phyloP scores from a whole-genome alignment of 1,140 invertebrate species.

The Leguminivora glycinivorella region DNA sequence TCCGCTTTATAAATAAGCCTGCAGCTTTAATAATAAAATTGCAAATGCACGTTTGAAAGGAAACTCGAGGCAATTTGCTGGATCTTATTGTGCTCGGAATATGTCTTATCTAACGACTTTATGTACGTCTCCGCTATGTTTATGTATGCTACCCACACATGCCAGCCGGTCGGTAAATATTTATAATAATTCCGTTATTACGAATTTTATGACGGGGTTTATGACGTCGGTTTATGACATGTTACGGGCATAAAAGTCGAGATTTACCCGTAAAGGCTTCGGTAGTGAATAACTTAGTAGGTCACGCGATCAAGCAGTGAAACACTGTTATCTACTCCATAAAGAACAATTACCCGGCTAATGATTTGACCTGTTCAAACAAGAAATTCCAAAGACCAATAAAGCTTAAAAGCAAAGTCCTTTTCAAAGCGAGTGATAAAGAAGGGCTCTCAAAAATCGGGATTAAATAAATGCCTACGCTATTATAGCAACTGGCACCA shows the following conservation, averaged over 20 bases:
- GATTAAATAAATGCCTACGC: slow-evolving; percentile 21
- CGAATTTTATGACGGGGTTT: slow-evolving; percentile 60
- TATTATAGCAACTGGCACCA: slow-evolving; percentile 23
- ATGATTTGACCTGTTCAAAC: slow-evolving; percentile 15
- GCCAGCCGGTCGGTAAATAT: slow-evolving; percentile 50
- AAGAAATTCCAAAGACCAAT: slow-evolving; percentile 5
- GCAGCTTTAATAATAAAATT: slow-evolving; percentile 22
- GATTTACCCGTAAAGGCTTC: slow-evolving; percentile 62
- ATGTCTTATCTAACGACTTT: slow-evolving; percentile 28
- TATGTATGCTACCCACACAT: slow-evolving; percentile 23
- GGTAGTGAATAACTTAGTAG: slow-evolving; percentile 61
- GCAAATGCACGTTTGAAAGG: slow-evolving; percentile 27
- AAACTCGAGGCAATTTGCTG: slow-evolving; percentile 26
- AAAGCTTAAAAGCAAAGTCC: slow-evolving; percentile 16
- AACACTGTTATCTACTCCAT: slow-evolving; percentile 15
- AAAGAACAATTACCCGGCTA: neutral
- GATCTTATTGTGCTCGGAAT: slow-evolving; percentile 27
- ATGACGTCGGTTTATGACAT: slow-evolving; percentile 61
- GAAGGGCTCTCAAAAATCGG: slow-evolving; percentile 24
- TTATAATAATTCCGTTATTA: slow-evolving; percentile 63
- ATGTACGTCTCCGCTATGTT: neutral
- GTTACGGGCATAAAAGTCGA: slow-evolving; percentile 66
- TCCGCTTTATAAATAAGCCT: slow-evolving; percentile 22
- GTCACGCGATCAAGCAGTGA: slow-evolving; percentile 37
- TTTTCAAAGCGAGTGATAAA: slow-evolving; percentile 10